Base-by-base conservation (phyloP, 35 echinoderm and acorn worm genomes). In the Heliocidaris erythrogramma region DNA sequence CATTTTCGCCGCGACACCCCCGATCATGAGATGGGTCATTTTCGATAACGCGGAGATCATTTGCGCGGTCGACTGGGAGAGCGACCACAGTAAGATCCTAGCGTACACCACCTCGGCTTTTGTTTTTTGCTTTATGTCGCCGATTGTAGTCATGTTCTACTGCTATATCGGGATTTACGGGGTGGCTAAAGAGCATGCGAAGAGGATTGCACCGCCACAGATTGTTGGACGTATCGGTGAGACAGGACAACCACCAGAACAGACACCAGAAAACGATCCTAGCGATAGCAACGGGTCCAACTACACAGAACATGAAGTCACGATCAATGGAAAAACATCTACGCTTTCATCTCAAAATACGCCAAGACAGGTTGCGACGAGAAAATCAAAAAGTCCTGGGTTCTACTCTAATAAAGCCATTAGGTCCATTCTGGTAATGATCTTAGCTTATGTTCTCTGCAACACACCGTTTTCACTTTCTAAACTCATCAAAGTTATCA, bases 21-120 rank as follows among this genome's bases (percentile, higher is more conserved):
- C 95, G 3, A 9, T 94, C 16, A 88, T 96, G 49, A 24, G 90
- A 0, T 97, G 97, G 92, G 96, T 98, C 13, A 90, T 86, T 18
- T 98, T 96, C 92, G 96, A 98, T 31, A 95, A 98, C 60, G 86
- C 88, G 2, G 97, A 98, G 85, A 96, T 97, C 30, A 96, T 97
- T n/a, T 98, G 97, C 86, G 96, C 97, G 18, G 95, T 98, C 18
- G 56, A 98, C 92, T 98, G 97, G 97, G 97, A 98, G 87, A 94
- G 31, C 11, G 88, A 94, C 10, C 86, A 92, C 4, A 30, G 53
- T 29, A 49, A 94, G 49, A 96, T 97, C 0, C 49, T 96, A 6
- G 31, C 88, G 7, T 98, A 97, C 94, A 98, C 97, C 13, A 17
- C 95, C 35, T 94, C 95, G 31, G 97, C 97, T 21, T 98, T 97